Evolutionary conservation across 2,113 vertebrate species (phyloP).

Genomic region (Miniopterus natalensis): DNA sequence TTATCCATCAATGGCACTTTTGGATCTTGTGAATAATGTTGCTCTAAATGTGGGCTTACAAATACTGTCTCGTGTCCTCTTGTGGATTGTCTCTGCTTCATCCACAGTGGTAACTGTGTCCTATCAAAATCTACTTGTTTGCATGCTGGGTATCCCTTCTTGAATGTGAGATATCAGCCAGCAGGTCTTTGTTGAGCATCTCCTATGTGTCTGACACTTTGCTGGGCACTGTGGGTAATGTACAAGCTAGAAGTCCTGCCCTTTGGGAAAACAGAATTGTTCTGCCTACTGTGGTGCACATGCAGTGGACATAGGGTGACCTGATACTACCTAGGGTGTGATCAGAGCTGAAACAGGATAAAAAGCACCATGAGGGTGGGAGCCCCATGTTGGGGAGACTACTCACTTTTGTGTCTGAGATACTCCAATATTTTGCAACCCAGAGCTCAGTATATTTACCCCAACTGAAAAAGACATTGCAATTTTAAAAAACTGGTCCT

Average conservation of each 20-base stretch:
- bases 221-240: neutral
- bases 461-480: neutral
- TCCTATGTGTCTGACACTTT: neutral
- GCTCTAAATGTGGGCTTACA: rapidly evolving
- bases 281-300: no score
- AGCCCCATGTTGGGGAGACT: neutral
- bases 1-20: rapidly evolving
- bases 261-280: neutral
- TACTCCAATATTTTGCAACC: neutral
- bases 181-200: neutral
- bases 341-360: neutral
- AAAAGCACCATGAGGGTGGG: neutral
- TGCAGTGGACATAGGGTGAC: no score
- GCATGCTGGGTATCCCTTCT: neutral
- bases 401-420: neutral
- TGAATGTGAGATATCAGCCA: neutral
- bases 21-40: neutral
- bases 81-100: neutral
- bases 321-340: neutral
- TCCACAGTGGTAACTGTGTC: neutral
- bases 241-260: neutral
- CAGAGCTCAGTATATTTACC: neutral
- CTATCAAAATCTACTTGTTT: neutral
- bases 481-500: neutral
- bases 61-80: neutral